These are phyloP conservation scores for Cyprinodon brontotheroides DNA, from an alignment of 2,113 vertebrate genomes.

Conservation along the genomic window DNA sequence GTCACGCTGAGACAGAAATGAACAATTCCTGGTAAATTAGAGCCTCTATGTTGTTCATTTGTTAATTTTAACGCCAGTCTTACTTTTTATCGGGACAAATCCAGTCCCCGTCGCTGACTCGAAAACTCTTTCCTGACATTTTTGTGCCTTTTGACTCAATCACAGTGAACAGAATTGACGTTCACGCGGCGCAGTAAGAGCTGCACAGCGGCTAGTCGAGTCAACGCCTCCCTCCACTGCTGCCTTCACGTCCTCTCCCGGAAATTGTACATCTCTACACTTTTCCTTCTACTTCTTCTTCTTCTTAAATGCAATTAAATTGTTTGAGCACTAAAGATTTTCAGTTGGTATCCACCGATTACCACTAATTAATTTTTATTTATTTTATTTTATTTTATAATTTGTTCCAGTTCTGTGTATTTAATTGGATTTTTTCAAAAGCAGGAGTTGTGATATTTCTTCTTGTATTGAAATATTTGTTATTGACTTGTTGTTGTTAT, in stretches of 20 bases:
- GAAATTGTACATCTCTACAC: background rate
- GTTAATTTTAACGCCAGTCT: conserved; percentile 44
- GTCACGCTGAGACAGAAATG: background rate
- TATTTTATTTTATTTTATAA: no score
- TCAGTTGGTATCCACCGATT: no score
- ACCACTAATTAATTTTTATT: no score
- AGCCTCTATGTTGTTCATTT: rapidly evolving
- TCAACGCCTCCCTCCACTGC: background rate
- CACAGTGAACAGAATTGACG: conserved; percentile 9
- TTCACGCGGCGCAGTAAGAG: conserved; percentile 8
- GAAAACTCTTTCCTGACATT: conserved; percentile 97
- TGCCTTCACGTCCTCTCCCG: conserved; percentile 37
- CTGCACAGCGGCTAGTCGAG: background rate
- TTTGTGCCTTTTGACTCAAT: conserved; percentile 48
- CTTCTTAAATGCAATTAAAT: no score
- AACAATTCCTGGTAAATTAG: no score
- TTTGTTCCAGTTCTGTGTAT: no score
- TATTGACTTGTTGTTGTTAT: no score
- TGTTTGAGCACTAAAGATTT: no score
- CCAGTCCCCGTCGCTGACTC: conserved; percentile 98
- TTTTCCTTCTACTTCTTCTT: background rate
- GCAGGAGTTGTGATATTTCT: no score
- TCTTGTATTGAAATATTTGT: no score
- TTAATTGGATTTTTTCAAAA: no score
- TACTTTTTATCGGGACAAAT: conserved; percentile 98